Base-by-base conservation (phyloP, 37 sponge, comb jelly and placozoan genomes). In the Dysidea cf. avara region DNA sequence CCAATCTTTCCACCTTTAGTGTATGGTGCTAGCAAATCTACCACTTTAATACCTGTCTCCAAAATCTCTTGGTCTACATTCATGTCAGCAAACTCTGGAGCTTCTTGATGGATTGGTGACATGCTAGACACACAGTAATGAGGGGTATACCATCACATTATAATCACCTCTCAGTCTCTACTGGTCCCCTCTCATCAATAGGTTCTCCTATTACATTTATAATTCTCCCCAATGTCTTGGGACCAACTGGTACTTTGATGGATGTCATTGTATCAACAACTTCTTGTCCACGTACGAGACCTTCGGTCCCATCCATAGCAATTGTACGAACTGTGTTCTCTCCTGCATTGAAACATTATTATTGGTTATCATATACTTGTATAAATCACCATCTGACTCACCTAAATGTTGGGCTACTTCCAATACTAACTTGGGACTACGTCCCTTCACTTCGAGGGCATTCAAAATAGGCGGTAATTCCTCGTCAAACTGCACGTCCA, bases 221-320 rank as follows among this genome's bases (percentile, higher is more conserved):
- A 74, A 98, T 98, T 9, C 99, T 85, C n/a, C 99, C 99, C 12
- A 98, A 90, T 40, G 96, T 95, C 64, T 89, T 90, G 26, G 96
- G 90, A 6, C 99, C 99, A 0, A 98, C 99, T 0, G 99, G 99
- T 60, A 98, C 86, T 50, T 53, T 81, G 64, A 98, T 98, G 48
- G 99, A 81, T 1, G 90, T 81, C 7, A 83, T 93, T 1, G 81
- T 86, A 77, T 98, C 99, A 3, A 81, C 56, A 29, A 86, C 85
- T 31, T 54, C 83, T 52, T 92, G 57, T 1, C 99, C 99, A 13
- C 99, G 69, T 14, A 98, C 85, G 24, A 98, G 81, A 22, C 99
- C 99, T 79, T 98, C 99, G 2, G 99, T 98, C 38, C 99, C 99
- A 64, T 98, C 99, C 99, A 98, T 98, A 84, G 99, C 99, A 70